phyloP scores from a whole-genome alignment of 1,140 invertebrate species.

The Orussus abietinus region DNA sequence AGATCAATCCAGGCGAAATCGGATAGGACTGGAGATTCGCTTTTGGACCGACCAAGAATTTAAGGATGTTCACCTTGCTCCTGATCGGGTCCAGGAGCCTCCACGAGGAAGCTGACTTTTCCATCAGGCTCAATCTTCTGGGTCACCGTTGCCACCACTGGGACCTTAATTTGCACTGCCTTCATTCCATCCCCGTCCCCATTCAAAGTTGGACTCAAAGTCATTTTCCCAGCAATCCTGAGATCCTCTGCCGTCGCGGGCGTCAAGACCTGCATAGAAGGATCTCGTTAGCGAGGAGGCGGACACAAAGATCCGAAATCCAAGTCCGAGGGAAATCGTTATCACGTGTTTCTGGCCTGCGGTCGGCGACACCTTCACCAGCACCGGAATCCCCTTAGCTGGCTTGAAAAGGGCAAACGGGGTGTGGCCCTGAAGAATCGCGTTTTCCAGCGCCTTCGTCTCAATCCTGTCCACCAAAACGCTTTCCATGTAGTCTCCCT shows the following conservation, averaged over 20 bases:
- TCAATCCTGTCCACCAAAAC: slow-evolving; percentile 58
- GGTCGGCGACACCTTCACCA: slow-evolving; percentile 58
- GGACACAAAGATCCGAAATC: not conserved
- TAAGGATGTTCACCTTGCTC: slow-evolving; percentile 47
- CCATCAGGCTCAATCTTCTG: slow-evolving; percentile 48
- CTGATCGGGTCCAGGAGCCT: slow-evolving; percentile 42
- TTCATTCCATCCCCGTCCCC: slow-evolving; percentile 42
- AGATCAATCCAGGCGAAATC: no score
- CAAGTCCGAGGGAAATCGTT: no score
- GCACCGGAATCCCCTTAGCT: slow-evolving; percentile 57
- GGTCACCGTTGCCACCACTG: slow-evolving; percentile 54
- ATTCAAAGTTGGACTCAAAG: slow-evolving; percentile 34
- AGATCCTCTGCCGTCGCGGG: slow-evolving; percentile 54
- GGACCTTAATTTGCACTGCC: slow-evolving; percentile 55
- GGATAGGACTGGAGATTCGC: no score
- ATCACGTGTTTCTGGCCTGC: slow-evolving; percentile 54
- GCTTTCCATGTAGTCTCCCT: slow-evolving; percentile 38
- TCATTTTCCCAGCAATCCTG: slow-evolving; percentile 48
- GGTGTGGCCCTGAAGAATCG: slow-evolving; percentile 50
- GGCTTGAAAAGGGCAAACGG: slow-evolving; percentile 61
- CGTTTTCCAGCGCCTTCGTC: slow-evolving; percentile 58
- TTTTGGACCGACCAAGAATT: no score
- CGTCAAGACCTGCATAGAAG: slow-evolving; percentile 52
- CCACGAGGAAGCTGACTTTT: slow-evolving; percentile 47
- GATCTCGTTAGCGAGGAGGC: slow-evolving; percentile 2